Evolutionary conservation across 2,113 vertebrate genomes (phyloP).

Genomic region (Alligator mississippiensis): DNA sequence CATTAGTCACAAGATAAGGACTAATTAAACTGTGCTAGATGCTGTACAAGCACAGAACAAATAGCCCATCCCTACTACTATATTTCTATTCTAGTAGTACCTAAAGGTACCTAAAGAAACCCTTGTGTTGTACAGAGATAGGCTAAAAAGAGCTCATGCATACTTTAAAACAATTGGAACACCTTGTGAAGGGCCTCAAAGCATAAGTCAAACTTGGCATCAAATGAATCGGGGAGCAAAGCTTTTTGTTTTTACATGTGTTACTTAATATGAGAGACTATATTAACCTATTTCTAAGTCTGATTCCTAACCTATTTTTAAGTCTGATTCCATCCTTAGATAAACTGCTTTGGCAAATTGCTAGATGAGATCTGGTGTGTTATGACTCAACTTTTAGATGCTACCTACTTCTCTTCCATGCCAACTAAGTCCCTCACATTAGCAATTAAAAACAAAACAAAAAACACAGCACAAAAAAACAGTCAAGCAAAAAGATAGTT

Average conservation of each 20-base stretch:
- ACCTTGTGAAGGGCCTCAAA: not conserved
- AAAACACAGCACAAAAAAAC: not conserved
- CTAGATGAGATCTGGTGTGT: not conserved
- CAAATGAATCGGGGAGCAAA: not conserved
- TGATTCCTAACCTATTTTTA: accelerated
- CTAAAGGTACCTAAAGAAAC: not conserved
- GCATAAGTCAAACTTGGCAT: not conserved
- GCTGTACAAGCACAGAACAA: not conserved
- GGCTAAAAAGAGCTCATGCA: not conserved
- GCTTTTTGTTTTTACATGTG: not conserved
- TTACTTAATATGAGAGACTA: not conserved
- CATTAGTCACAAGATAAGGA: not conserved
- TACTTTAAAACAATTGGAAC: conserved; percentile 14
- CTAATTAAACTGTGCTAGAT: not conserved
- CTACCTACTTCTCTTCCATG: accelerated
- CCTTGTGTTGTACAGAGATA: not conserved
- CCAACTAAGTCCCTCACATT: not conserved
- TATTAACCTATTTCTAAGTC: accelerated
- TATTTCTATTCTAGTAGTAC: not conserved
- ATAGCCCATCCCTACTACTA: too few relatives aligned
- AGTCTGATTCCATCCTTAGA: not conserved
- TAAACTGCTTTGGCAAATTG: not conserved
- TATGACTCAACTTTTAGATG: not conserved
- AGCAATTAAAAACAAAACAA: not conserved
- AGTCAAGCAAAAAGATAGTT: not conserved